These are phyloP conservation scores for Leptinotarsa rubiginosa DNA, from an alignment of 2,888 invertebrate species.

Conservation along the genomic window DNA sequence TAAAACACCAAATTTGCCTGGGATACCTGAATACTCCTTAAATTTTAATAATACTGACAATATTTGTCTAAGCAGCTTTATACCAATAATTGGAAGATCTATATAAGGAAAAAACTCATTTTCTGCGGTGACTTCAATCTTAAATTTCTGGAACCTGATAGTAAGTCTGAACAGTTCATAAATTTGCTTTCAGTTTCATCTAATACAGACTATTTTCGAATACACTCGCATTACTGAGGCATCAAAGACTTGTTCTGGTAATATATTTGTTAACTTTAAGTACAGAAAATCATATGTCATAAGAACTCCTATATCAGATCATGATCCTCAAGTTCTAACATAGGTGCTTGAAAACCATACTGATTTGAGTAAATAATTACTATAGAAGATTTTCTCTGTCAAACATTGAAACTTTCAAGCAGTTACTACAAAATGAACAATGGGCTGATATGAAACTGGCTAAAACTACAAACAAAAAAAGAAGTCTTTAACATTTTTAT, in stretches of 20 bases:
- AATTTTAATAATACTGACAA: neutral
- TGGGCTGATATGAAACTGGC: neutral
- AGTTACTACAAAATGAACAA: neutral
- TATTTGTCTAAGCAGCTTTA: neutral
- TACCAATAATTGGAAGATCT: neutral
- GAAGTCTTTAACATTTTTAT: too few relatives aligned
- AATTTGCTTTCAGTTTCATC: constrained; percentile 2
- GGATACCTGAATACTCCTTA: neutral
- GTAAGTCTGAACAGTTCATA: neutral
- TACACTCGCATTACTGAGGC: neutral
- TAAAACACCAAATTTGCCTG: neutral
- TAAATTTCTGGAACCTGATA: neutral
- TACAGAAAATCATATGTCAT: neutral
- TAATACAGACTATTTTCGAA: neutral
- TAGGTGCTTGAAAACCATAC: neutral
- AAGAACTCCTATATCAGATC: constrained; percentile 2
- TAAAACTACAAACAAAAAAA: too few relatives aligned
- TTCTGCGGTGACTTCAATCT: neutral
- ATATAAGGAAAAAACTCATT: too few relatives aligned
- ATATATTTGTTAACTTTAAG: neutral
- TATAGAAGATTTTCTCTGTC: constrained; percentile 9
- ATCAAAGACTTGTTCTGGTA: constrained; percentile 11
- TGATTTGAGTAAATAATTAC: neutral
- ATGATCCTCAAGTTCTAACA: constrained; percentile 16
- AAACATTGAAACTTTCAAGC: too few relatives aligned